Base-by-base conservation (phyloP, 2,797 vertebrate species). In the Brachymystax lenok region DNA sequence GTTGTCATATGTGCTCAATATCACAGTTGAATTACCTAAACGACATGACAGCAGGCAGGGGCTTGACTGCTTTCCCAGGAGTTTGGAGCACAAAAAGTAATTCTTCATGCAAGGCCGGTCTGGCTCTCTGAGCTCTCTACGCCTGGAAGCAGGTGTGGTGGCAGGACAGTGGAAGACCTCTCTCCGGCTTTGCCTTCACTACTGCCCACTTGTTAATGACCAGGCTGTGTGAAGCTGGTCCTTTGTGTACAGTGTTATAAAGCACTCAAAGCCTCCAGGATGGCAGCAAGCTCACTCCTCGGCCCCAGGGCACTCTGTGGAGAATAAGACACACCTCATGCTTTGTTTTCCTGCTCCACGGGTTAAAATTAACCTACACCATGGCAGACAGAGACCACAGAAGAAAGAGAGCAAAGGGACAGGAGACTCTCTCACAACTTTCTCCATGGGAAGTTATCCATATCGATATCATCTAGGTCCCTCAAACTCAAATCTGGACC, bases 241-340 rank as follows among this genome's bases (percentile, higher is more conserved):
- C 93, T 93, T 80, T 88, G 91, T 93, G 92, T 91, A 87, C 83
- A 27, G 78, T 71, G 92, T 94, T 92, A 95, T 94, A 92, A 94
- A 95, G 93, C 93, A 95, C 92, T 92, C 83, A 86, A 89, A 89
- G 89, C 88, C 86, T 92, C 77, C 88, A 88, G 86, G 86, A 93
- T 94, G 94, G 93, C 94, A 94, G 94, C 90, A 86, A 89, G 91
- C 92, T 94, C 92, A 88, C 88, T 93, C 90, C 88, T 91, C 77
- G 77, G 87, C 91, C 92, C 89, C 76, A 81, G 87, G 91, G 88
- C 89, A 85, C 88, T 88, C 88, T 86, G 35, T 81, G 78, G 90
- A 93, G 90, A 90, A 92, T 89, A 85, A 91, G 88, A 91, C 88
- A 88, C 88, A 87, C 91, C 90, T 90, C 91, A 89, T 85, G 88